These are phyloP conservation scores for Eumaeus atala DNA, from an alignment of 1,140 invertebrate genomes.

Conservation along the genomic window DNA sequence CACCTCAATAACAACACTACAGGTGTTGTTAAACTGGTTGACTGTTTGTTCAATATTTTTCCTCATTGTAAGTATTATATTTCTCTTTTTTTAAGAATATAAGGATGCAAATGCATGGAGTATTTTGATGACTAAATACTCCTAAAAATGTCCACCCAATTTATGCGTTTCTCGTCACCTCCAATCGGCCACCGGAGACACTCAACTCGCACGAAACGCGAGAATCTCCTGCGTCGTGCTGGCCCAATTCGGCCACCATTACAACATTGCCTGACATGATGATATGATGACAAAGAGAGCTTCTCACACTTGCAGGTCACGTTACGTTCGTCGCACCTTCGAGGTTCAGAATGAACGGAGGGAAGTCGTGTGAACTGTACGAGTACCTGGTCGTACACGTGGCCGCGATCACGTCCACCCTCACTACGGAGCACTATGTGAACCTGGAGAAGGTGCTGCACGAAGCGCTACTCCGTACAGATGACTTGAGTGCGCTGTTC, in stretches of 20 bases:
- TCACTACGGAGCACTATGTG: slow-evolving; percentile 30
- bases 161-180: too few species aligned
- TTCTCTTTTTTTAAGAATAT: too few species aligned
- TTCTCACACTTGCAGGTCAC: slow-evolving; percentile 32
- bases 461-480: slow-evolving; percentile 34
- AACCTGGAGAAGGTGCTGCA: slow-evolving; percentile 34
- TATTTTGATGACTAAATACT: too few species aligned
- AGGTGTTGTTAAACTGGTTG: slow-evolving; percentile 10
- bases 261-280: too few species aligned
- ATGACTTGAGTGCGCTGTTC: slow-evolving; percentile 40
- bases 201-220: too few species aligned
- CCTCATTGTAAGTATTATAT: slow-evolving; percentile 27
- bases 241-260: too few species aligned
- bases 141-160: too few species aligned
- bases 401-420: slow-evolving; percentile 25
- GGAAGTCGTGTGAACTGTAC: slow-evolving; percentile 30
- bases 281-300: too few species aligned
- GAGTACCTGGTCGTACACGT: slow-evolving; percentile 39
- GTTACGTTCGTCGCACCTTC: slow-evolving; percentile 21
- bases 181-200: too few species aligned
- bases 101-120: too few species aligned
- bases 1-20: neutral
- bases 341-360: slow-evolving; percentile 1
- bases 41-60: slow-evolving; percentile 13
- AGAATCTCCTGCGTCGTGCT: too few species aligned